These are phyloP conservation scores for Heliconius erato DNA, from an alignment of 2,888 invertebrate genomes.

Conservation along the genomic window DNA sequence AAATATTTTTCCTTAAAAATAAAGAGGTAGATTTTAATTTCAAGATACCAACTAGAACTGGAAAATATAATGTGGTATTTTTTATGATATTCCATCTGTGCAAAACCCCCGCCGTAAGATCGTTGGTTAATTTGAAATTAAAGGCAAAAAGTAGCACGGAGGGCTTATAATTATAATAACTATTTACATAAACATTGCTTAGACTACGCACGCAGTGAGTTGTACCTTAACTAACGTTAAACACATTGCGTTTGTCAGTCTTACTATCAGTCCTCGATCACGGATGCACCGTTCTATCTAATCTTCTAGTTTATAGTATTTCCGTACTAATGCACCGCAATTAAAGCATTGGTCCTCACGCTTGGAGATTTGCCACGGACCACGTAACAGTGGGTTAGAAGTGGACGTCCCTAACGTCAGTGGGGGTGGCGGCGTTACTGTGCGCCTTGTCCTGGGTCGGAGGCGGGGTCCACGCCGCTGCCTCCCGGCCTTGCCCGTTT, in stretches of 20 bases:
- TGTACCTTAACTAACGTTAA: constrained; percentile 69
- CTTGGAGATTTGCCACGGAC: constrained; percentile 36
- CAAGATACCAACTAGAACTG: constrained; percentile 76
- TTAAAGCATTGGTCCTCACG: constrained; percentile 67
- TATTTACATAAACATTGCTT: constrained; percentile 69
- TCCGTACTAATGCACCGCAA: constrained; percentile 82
- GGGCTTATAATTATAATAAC: constrained; percentile 67
- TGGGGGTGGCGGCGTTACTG: constrained; percentile 92
- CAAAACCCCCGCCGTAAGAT: constrained; percentile 53
- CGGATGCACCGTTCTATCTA: constrained; percentile 74
- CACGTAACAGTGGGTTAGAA: constrained; percentile 81
- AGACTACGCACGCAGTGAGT: constrained; percentile 71
- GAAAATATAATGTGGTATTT: constrained; percentile 63
- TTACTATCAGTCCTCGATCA: constrained; percentile 83
- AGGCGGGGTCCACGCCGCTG: constrained; percentile 78
- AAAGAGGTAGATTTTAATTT: constrained; percentile 85
- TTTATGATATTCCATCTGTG: constrained; percentile 61
- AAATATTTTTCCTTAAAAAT: constrained; percentile 70
- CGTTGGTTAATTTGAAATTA: constrained; percentile 66
- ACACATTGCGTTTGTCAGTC: constrained; percentile 82
- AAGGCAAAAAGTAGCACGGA: constrained; percentile 74
- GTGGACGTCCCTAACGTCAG: constrained; percentile 94
- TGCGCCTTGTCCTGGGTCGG: constrained; percentile 86
- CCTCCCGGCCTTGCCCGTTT: constrained; percentile 80
- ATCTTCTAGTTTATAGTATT: constrained; percentile 81